Base-by-base conservation (phyloP, 1,140 invertebrate genomes). In the Neodiprion fabricii region DNA sequence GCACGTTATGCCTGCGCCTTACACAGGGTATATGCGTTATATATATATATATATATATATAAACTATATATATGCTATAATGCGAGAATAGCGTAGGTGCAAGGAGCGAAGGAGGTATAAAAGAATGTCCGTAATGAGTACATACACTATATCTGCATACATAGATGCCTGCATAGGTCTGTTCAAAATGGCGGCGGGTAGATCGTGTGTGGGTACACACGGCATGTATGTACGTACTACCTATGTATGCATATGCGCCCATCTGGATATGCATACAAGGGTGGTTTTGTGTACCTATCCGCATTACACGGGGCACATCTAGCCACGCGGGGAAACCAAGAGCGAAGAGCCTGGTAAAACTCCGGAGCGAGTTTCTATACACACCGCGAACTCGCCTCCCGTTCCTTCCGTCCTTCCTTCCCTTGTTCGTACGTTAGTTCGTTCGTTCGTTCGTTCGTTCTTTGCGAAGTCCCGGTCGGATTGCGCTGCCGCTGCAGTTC, bases 401-500 rank as follows among this genome's bases (percentile, higher is more conserved):
- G 71, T 49, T 75, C 53, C 40, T 17, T 5, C 9, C 67, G 71
- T n/a, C 49, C 17, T 75, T 68, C 40, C 71, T 75, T 71, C 66
- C 67, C 21, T 70, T 66, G 47, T 9, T 50, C 66, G 11, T 75
- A 72, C 71, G 69, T 72, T 69, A 53, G 48, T 67, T 75, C 68
- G n/a, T 14, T 66, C 65, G 7, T 23, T 11, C 12, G 4, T 53
- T 7, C n/a, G 47, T 9, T 10, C 61, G 21, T 3, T 49, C 47
- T 49, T 48, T 48, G 12, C n/a, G 65, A 9, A 11, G 28, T 65
- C 61, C 17, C 61, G 61, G 17, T 14, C 12, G 73, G 80, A 81
- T 80, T 76, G 75, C 79, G 80, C 73, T 68, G 48, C 28, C 28
- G 28, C 28, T 40, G 28, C 28, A 40, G 28, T 40, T 40, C 72